Percentiles rank a stretch among this genome's conserved stretches.
phyloP scores from a whole-genome alignment of 2,113 vertebrate species.

The Nycticebus coucang region DNA sequence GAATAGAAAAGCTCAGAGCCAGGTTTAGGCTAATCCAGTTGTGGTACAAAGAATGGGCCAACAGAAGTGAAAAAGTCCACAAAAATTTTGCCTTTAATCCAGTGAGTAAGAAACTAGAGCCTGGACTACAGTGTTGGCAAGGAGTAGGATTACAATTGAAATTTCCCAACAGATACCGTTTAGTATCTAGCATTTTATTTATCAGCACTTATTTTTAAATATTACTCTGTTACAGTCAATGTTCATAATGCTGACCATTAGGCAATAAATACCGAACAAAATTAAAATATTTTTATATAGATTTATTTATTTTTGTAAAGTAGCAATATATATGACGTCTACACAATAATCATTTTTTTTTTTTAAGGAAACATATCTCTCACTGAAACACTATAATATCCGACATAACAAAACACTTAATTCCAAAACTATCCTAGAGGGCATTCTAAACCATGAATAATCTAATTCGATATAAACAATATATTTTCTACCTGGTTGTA shows the following conservation, averaged over 20 bases:
- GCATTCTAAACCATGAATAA: not conserved
- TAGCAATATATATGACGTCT: not conserved
- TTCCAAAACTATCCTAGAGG: not conserved
- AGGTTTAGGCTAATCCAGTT: not conserved
- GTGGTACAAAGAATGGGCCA: not conserved
- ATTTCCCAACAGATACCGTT: not conserved
- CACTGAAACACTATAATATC: not conserved
- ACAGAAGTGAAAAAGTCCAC: not conserved
- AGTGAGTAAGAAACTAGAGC: not conserved
- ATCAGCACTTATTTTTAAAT: not conserved
- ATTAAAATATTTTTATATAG: not conserved
- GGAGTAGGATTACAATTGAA: not conserved
- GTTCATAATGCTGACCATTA: not conserved
- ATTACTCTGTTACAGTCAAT: not conserved
- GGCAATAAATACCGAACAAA: not conserved
- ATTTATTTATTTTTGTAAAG: not conserved
- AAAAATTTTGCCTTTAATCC: too few relatives aligned
- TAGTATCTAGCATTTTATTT: not conserved
- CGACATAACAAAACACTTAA: not conserved
- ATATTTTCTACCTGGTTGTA: slow-evolving; percentile 76
- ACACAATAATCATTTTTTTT: not conserved
- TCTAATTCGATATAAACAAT: not conserved
- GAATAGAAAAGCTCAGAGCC: not conserved
- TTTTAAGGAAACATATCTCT: too few relatives aligned
- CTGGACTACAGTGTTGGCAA: not conserved